Conservation (phyloP, 2,888 invertebrate species). For the Nomada lathburiana region DNA sequence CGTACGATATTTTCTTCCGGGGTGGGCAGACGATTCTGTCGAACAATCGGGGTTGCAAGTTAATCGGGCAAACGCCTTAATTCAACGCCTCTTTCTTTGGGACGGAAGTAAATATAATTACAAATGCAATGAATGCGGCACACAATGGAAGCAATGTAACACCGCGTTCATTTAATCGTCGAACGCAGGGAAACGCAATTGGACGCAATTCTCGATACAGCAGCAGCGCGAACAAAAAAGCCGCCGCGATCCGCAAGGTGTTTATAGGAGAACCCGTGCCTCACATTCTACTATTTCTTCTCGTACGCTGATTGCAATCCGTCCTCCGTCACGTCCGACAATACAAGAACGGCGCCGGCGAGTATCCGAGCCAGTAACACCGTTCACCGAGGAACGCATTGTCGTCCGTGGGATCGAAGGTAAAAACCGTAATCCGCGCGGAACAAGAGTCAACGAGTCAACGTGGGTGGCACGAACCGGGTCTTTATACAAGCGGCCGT, state of each 20-base stretch:
- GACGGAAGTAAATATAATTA: too few species aligned
- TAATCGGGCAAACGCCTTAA: too few species aligned
- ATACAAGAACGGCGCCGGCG: slow-evolving; percentile 46
- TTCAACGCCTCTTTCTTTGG: too few species aligned
- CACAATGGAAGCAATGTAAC: too few species aligned
- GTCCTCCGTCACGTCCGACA: background rate
- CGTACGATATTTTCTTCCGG: background rate
- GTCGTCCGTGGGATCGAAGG: slow-evolving; percentile 66
- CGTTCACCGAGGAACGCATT: slow-evolving; percentile 58
- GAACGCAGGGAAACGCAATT: too few species aligned
- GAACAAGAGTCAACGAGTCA: slow-evolving; percentile 64
- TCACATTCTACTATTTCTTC: slow-evolving; percentile 41
- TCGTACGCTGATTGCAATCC: slow-evolving; percentile 20
- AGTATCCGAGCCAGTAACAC: slow-evolving; percentile 51
- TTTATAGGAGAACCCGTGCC: slow-evolving; percentile 38
- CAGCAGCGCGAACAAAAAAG: slow-evolving; percentile 8
- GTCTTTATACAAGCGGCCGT: slow-evolving; percentile 61
- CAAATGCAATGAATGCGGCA: too few species aligned
- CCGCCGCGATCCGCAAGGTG: slow-evolving; percentile 23
- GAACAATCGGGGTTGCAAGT: background rate
- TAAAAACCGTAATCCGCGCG: slow-evolving; percentile 64
- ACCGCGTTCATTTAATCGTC: too few species aligned
- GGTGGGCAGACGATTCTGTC: background rate
- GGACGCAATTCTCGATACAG: too few species aligned
- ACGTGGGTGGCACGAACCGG: slow-evolving; percentile 60